Percentiles rank a stretch among this genome's conserved stretches.
Evolutionary conservation across 2,888 invertebrate genomes (phyloP).

Genomic region (Litoditis marina): DNA sequence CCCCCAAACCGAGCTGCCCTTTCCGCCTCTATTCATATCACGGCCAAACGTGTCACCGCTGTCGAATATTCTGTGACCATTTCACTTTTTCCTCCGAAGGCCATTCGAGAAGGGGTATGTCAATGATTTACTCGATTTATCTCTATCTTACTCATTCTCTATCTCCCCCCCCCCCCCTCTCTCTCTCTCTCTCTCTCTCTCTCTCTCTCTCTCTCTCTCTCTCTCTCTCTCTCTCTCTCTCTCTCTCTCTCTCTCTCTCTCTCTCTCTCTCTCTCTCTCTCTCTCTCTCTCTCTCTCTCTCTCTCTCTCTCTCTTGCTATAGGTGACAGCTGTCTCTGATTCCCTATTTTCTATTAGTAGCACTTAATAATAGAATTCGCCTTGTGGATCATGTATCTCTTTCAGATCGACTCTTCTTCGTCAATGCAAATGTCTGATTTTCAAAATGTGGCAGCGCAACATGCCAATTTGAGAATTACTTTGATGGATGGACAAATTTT

Average conservation of each 20-base stretch:
- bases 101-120: slow-evolving; percentile 26
- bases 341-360: neutral
- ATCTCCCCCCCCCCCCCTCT: neutral
- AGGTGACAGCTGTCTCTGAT: too few species aligned
- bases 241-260: slow-evolving; percentile 1
- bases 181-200: neutral
- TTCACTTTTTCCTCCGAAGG: slow-evolving; percentile 16
- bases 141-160: neutral
- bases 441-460: slow-evolving; percentile 4
- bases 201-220: slow-evolving; percentile 10
- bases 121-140: neutral
- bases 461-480: slow-evolving; percentile 1
- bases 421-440: slow-evolving; percentile 1
- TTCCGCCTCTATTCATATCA: slow-evolving; percentile 20
- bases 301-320: too few species aligned
- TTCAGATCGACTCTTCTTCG: slow-evolving; percentile 15
- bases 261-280: neutral
- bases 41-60: slow-evolving; percentile 24
- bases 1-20: too few species aligned
- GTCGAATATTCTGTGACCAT: slow-evolving; percentile 24
- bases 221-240: slow-evolving; percentile 4
- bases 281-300: neutral
- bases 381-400: neutral
- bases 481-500: slow-evolving; percentile 15
- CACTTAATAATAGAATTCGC: too few species aligned